phyloP scores from a whole-genome alignment of 2,113 vertebrate species.

The Galbula dea region DNA sequence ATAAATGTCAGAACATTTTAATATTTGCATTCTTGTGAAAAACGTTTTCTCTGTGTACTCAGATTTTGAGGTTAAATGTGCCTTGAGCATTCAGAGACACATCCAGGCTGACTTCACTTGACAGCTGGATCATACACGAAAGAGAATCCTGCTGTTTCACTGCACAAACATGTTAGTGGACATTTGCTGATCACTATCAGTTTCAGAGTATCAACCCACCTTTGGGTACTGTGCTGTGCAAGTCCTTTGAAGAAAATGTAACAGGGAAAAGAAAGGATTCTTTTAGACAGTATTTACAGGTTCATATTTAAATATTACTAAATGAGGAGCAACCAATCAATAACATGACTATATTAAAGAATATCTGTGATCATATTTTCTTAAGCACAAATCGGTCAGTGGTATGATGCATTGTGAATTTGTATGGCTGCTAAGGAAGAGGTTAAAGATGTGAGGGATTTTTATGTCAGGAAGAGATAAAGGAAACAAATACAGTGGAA shows the following conservation, averaged over 20 bases:
- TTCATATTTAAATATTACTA: background rate
- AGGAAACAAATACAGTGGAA: slow-evolving; percentile 16
- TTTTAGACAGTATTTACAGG: background rate
- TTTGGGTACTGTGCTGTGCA: background rate
- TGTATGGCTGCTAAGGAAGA: background rate
- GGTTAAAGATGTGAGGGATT: background rate
- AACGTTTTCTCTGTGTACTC: slow-evolving; percentile 18
- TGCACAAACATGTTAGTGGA: background rate
- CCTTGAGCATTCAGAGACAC: slow-evolving; percentile 2
- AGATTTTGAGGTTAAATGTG: slow-evolving; percentile 25
- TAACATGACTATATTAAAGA: background rate
- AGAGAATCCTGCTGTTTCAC: slow-evolving; percentile 8
- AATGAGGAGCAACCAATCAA: background rate
- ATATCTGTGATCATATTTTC: background rate
- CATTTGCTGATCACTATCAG: background rate
- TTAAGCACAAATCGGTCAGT: background rate
- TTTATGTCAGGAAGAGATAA: slow-evolving; percentile 21
- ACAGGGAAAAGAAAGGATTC: background rate
- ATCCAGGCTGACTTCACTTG: slow-evolving; percentile 24
- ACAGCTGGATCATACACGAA: slow-evolving; percentile 36
- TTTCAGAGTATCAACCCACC: background rate
- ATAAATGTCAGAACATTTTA: slow-evolving; percentile 62
- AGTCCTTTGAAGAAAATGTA: background rate
- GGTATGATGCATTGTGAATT: background rate
- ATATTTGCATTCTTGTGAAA: slow-evolving; percentile 40